Percentiles rank a stretch among this genome's conserved stretches.
Evolutionary conservation across 1,140 invertebrate genomes (phyloP).

Genomic region (Papilio helenus): DNA sequence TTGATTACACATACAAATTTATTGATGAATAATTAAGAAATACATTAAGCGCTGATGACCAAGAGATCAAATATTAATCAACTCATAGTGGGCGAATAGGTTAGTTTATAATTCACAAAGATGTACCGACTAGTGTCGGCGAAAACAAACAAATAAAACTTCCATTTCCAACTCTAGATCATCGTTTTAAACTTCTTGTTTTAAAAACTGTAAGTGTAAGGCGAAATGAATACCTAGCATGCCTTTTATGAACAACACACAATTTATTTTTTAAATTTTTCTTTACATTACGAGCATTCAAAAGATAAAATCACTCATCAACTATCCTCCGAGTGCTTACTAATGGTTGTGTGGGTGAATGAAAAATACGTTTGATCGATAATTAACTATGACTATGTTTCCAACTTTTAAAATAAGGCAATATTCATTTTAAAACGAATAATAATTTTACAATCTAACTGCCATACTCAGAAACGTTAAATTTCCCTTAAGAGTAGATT

Average conservation of each 20-base stretch:
- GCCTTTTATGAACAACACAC: constrained; percentile 16
- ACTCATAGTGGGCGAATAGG: neutral
- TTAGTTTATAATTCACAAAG: neutral
- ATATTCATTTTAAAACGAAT: neutral
- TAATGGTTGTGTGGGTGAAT: constrained; percentile 20
- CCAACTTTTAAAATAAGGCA: neutral
- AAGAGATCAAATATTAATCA: constrained; percentile 24
- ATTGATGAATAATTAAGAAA: constrained; percentile 23
- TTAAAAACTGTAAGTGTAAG: neutral
- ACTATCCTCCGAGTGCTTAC: neutral
- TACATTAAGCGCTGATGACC: neutral
- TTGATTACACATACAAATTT: neutral
- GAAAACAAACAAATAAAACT: constrained; percentile 9
- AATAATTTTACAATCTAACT: neutral
- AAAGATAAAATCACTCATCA: constrained; percentile 26
- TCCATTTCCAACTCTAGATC: constrained; percentile 17
- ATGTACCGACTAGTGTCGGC: neutral
- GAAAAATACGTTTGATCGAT: neutral
- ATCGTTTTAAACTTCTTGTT: constrained; percentile 13
- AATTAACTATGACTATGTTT: constrained; percentile 15
- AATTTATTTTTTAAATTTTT: constrained; percentile 1
- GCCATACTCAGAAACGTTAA: neutral
- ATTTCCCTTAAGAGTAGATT: too few species aligned
- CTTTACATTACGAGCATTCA: constrained; percentile 18
- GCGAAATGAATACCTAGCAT: constrained; percentile 6